A percentile compares a stretch with the other conserved stretches of the same genome.
These are phyloP conservation scores for Muscidifurax raptorellus DNA, from an alignment of 1,140 invertebrate species.

Conservation along the genomic window DNA sequence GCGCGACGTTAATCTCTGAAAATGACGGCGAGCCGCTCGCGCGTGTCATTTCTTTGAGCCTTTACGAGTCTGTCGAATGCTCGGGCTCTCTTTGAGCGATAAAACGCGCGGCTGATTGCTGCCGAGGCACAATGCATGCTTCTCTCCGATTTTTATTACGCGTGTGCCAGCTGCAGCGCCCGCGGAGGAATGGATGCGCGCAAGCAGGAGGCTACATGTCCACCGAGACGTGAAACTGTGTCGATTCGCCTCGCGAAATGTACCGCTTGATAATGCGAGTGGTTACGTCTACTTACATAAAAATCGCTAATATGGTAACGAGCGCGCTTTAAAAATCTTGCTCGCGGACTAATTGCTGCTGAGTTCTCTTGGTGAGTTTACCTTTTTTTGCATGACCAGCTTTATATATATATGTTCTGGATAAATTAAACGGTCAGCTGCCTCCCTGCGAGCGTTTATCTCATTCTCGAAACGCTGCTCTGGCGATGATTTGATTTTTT, in stretches of 20 bases:
- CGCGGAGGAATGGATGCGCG: constrained; percentile 52
- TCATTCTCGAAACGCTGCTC: background rate
- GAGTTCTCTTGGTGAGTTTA: background rate
- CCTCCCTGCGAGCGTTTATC: background rate
- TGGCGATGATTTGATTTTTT: background rate
- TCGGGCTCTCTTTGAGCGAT: constrained; percentile 63
- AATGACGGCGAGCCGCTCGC: constrained; percentile 42
- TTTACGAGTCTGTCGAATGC: constrained; percentile 39
- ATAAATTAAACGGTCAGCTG: constrained; percentile 34
- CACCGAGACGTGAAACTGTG: constrained; percentile 64
- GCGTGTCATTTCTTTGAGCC: constrained; percentile 51
- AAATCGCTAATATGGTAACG: constrained; percentile 17
- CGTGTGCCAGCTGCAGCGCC: constrained; percentile 65
- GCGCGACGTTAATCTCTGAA: constrained; percentile 43
- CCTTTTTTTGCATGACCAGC: background rate
- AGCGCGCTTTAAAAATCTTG: constrained; percentile 15
- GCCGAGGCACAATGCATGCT: constrained; percentile 66
- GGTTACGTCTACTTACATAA: background rate
- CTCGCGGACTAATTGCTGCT: constrained; percentile 32
- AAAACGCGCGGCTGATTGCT: constrained; percentile 67
- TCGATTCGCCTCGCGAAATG: constrained; percentile 49
- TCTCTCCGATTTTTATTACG: constrained; percentile 69
- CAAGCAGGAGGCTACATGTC: constrained; percentile 66
- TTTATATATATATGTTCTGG: background rate
- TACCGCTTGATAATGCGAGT: background rate